Evolutionary conservation across 2,888 invertebrate species (phyloP), one percentile per base, ranked within the genome.

Genomic region (Stenolophus ochropezus): DNA sequence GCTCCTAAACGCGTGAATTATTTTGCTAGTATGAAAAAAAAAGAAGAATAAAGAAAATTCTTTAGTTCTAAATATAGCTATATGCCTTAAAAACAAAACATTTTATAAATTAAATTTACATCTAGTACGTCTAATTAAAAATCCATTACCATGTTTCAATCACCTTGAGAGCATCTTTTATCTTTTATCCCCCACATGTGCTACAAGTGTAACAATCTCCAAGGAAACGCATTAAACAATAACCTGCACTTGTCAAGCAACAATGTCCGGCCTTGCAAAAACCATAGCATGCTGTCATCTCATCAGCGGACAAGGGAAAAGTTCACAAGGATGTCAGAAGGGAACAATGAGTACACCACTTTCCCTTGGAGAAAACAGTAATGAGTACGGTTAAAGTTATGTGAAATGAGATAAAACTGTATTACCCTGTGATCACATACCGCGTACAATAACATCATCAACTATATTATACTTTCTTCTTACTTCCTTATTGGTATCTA

Each of bases 181-280:
- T 42, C 33, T 11, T 11, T 8, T 42, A 11, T n/a, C n/a, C 33
- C 8, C 33, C 6, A 11, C 33, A 11, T 42, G 33, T 11, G 33
- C 33, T 42, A 11, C 33, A 42, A 42, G 33, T 42, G 33, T 42
- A 42, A 42, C 33, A 42, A 42, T 42, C 33, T 69, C 18, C 65
- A 69, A 69, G 65, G 65, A 69, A 69, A 69, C 65, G 33, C 61
- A 65, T 65, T 27, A 65, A 65, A 65, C 27, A 65, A 56, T 56
- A 69, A 69, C 65, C 65, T 69, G 65, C 27, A 69, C 65, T 69
- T 69, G 65, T 69, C 33, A 69, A 69, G 16, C 27, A 27, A 69
- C 33, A 69, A 69, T 69, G 65, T 33, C 33, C 65, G 65, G 27
- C 65, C 65, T 69, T 69, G 65, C 65, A 69, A 69, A 69, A 69